Evolutionary conservation across 2,797 vertebrate genomes (phyloP).

Genomic region (Argya squamiceps): DNA sequence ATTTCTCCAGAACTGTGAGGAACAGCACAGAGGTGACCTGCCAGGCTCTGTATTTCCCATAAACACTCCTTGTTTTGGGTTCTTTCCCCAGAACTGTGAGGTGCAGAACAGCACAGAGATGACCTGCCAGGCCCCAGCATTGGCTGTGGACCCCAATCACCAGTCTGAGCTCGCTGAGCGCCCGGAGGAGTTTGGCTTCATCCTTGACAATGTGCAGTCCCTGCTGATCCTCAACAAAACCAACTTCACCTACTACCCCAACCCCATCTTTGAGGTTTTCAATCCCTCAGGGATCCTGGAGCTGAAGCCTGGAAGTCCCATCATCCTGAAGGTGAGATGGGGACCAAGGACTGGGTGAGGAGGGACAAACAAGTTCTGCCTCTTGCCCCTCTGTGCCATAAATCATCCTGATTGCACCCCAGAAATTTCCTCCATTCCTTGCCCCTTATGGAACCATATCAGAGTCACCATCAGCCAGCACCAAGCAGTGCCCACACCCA

Average conservation of each 20-base stretch:
- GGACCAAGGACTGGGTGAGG: neutral
- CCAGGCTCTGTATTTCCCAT: accelerated
- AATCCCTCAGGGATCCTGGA: slow-evolving; percentile 90
- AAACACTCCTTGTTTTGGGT: neutral
- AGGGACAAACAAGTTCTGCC: neutral
- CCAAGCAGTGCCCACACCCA: neutral
- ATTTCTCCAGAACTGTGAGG: neutral
- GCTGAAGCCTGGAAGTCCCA: slow-evolving; percentile 95
- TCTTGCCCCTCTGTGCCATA: neutral
- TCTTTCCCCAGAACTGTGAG: slow-evolving; percentile 79
- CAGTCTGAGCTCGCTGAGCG: slow-evolving; percentile 84
- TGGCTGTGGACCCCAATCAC: slow-evolving; percentile 82
- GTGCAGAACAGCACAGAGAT: slow-evolving; percentile 90
- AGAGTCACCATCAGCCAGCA: neutral
- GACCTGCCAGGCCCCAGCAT: slow-evolving; percentile 92
- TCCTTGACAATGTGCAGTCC: slow-evolving; percentile 91
- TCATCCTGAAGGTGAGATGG: slow-evolving; percentile 90
- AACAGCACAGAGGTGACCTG: neutral
- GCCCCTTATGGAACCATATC: accelerated
- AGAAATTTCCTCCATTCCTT: neutral
- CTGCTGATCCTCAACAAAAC: slow-evolving; percentile 91
- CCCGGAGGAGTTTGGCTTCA: slow-evolving; percentile 95
- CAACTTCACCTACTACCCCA: slow-evolving; percentile 95
- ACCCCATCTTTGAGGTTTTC: slow-evolving; percentile 92
- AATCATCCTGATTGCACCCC: neutral